A percentile compares a stretch with the other conserved stretches of the same genome.
Conservation (phyloP, 2,797 vertebrate species). For the Kryptolebias ocellatus region DNA sequence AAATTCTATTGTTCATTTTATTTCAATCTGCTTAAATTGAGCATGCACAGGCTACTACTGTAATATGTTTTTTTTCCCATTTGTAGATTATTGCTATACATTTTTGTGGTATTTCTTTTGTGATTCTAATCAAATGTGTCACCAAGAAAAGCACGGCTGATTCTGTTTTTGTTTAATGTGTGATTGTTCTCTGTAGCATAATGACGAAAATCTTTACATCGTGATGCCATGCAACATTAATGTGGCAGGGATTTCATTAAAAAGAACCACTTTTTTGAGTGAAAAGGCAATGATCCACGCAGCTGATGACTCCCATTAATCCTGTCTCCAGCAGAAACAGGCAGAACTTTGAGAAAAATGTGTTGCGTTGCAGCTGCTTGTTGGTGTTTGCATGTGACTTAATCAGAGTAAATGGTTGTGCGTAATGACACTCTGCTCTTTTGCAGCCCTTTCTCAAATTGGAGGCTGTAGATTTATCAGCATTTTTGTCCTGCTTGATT, state of each 20-base stretch:
- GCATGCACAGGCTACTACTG: too few relatives aligned
- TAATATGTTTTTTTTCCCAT: too few relatives aligned
- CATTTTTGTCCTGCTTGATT: slow-evolving; percentile 22
- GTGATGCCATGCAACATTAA: background rate
- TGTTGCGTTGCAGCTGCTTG: slow-evolving; percentile 9
- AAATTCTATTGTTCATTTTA: too few relatives aligned
- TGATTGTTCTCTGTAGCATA: too few relatives aligned
- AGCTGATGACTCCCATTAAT: slow-evolving; percentile 11
- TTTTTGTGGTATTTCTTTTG: too few relatives aligned
- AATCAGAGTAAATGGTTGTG: slow-evolving; percentile 37
- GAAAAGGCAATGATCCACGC: background rate
- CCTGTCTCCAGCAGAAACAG: slow-evolving; percentile 10
- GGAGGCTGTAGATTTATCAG: slow-evolving; percentile 29
- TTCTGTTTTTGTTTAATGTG: too few relatives aligned
- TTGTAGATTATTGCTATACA: too few relatives aligned
- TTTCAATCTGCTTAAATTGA: too few relatives aligned
- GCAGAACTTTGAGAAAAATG: slow-evolving; percentile 1
- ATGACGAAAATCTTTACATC: background rate
- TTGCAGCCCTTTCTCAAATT: slow-evolving; percentile 15
- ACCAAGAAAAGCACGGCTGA: too few relatives aligned
- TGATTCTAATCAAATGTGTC: too few relatives aligned
- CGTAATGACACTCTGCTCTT: slow-evolving; percentile 21
- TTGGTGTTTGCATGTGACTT: slow-evolving; percentile 32
- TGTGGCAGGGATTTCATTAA: background rate
- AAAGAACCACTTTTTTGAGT: background rate